A percentile compares a stretch with the other conserved stretches of the same genome.
Conservation (phyloP, 92 coral and sea anemone species). For the Metridium senile region DNA sequence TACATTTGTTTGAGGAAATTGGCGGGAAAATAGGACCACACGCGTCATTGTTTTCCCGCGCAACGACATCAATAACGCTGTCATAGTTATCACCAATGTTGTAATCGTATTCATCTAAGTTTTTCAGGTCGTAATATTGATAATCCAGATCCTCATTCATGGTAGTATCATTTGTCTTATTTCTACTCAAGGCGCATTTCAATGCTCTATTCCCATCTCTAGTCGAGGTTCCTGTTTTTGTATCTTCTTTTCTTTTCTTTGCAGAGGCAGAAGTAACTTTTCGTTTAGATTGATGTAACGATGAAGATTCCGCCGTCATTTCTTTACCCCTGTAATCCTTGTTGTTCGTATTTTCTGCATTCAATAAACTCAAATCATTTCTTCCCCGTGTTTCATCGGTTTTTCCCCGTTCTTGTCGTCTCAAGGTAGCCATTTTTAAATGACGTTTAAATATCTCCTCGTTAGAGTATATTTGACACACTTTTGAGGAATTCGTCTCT, state of each 20-base stretch:
- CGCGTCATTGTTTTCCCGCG: slow-evolving; percentile 48
- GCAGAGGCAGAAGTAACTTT: background rate
- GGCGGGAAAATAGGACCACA: slow-evolving; percentile 42
- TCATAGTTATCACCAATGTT: slow-evolving; percentile 4
- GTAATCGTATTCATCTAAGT: slow-evolving; percentile 32
- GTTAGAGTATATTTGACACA: slow-evolving; percentile 5
- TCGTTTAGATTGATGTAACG: background rate
- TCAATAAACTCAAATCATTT: background rate
- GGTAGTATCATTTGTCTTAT: background rate
- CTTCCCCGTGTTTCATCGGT: background rate
- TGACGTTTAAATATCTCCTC: slow-evolving; percentile 12
- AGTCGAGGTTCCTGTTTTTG: background rate
- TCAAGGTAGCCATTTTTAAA: background rate
- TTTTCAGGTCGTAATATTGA: slow-evolving; percentile 43
- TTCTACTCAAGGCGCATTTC: slow-evolving; percentile 56
- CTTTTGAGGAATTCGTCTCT: background rate
- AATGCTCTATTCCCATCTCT: slow-evolving; percentile 38
- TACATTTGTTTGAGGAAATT: slow-evolving; percentile 45
- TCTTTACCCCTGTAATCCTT: background rate
- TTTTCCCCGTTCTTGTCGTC: background rate
- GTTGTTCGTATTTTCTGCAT: slow-evolving; percentile 9
- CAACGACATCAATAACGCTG: slow-evolving; percentile 46
- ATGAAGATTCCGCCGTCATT: background rate
- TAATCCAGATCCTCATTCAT: slow-evolving; percentile 56
- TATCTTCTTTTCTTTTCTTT: background rate